Conservation (phyloP, 2,888 invertebrate genomes). For the Melieria crassipennis region DNA sequence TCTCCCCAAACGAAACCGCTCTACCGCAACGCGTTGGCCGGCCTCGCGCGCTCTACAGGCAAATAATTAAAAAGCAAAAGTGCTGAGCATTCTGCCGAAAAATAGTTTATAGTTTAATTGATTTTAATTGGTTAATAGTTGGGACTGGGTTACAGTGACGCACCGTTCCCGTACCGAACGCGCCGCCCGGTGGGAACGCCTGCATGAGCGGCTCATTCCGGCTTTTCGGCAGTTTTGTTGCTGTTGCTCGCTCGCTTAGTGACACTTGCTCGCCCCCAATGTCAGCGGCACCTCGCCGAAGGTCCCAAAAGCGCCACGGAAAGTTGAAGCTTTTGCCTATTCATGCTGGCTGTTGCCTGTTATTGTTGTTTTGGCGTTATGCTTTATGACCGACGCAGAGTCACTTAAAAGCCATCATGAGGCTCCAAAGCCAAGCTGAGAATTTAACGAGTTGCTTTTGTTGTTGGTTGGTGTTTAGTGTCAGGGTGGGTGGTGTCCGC, state of each 20-base stretch:
- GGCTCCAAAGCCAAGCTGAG: slow-evolving; percentile 24
- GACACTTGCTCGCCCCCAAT: background rate
- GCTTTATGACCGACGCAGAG: slow-evolving; percentile 45
- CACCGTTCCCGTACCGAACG: background rate
- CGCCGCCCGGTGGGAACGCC: too few relatives aligned
- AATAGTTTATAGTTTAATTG: slow-evolving; percentile 41
- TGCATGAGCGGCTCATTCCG: background rate
- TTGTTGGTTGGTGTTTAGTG: background rate
- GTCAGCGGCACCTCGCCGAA: slow-evolving; percentile 5
- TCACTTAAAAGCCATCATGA: slow-evolving; percentile 44
- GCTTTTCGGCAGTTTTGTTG: slow-evolving; percentile 18
- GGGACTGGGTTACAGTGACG: slow-evolving; percentile 3
- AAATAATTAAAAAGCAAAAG: slow-evolving; percentile 1
- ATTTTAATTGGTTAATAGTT: slow-evolving; percentile 46
- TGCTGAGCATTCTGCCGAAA: background rate
- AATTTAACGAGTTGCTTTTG: slow-evolving; percentile 18
- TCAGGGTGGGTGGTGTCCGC: slow-evolving; percentile 13
- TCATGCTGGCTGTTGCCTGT: background rate
- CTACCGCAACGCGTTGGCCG: too few relatives aligned
- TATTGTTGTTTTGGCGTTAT: slow-evolving; percentile 1
- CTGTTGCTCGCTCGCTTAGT: slow-evolving; percentile 1
- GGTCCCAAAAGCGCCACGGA: background rate
- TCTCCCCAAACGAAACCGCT: too few relatives aligned
- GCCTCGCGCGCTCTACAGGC: background rate
- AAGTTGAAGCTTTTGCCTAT: background rate